Evolutionary conservation across 2,888 invertebrate species (phyloP).

Genomic region (Leucania comma): DNA sequence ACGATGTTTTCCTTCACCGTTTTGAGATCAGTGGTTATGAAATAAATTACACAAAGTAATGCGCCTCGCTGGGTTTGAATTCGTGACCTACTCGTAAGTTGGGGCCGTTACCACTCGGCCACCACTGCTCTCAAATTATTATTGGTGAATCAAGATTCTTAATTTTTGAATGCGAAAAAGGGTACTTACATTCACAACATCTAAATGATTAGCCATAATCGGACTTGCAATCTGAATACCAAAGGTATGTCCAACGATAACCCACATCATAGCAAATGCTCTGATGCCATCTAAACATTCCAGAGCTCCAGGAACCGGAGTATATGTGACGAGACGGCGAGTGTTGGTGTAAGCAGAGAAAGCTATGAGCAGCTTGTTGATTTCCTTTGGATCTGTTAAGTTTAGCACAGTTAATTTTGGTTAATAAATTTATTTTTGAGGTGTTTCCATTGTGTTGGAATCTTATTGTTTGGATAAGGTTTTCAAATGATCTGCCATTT

Average conservation of each 20-base stretch:
- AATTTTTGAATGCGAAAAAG: background rate
- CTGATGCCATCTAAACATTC: slow-evolving; percentile 87
- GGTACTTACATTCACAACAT: slow-evolving; percentile 65
- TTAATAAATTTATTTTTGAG: background rate
- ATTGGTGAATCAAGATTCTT: too few relatives aligned
- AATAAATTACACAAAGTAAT: too few relatives aligned
- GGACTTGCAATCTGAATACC: slow-evolving; percentile 57
- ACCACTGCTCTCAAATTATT: too few relatives aligned
- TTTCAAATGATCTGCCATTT: too few relatives aligned
- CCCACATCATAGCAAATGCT: slow-evolving; percentile 87
- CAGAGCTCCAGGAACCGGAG: slow-evolving; percentile 75
- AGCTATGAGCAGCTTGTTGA: slow-evolving; percentile 67
- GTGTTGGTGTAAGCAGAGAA: slow-evolving; percentile 84
- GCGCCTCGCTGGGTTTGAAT: too few relatives aligned
- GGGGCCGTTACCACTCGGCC: too few relatives aligned
- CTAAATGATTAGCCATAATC: slow-evolving; percentile 69
- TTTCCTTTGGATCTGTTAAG: background rate
- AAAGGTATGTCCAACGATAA: slow-evolving; percentile 84
- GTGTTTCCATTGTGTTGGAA: too few relatives aligned
- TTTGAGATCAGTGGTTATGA: too few relatives aligned
- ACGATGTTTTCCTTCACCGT: too few relatives aligned
- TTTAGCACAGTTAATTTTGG: too few relatives aligned
- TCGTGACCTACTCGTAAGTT: too few relatives aligned
- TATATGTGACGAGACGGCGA: slow-evolving; percentile 78
- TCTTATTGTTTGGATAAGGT: too few relatives aligned